Evolutionary conservation across 1,140 invertebrate species (phyloP).

Genomic region (Habropoda laboriosa): DNA sequence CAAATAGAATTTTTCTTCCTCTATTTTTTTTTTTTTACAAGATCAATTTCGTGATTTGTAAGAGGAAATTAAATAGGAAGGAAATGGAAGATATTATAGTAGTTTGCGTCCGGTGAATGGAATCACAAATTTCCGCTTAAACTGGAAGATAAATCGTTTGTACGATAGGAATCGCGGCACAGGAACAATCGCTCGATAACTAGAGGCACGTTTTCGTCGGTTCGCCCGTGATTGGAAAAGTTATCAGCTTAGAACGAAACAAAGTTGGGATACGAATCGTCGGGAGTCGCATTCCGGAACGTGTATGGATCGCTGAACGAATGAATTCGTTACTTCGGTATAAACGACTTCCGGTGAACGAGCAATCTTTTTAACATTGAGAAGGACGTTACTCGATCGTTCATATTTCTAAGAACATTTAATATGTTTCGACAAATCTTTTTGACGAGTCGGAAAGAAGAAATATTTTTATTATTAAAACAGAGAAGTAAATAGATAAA

Average conservation of each 20-base stretch:
- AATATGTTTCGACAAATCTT: too few species aligned
- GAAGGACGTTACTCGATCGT: too few species aligned
- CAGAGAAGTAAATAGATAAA: too few species aligned
- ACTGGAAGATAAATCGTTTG: not conserved
- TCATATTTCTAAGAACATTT: too few species aligned
- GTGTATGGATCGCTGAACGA: not conserved
- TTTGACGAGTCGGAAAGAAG: too few species aligned
- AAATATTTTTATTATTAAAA: too few species aligned
- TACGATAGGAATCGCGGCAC: not conserved
- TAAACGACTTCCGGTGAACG: too few species aligned
- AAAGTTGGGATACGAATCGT: not conserved
- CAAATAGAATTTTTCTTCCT: too few species aligned
- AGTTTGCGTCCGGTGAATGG: not conserved
- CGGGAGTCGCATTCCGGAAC: not conserved
- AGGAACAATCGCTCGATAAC: not conserved
- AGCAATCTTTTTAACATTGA: not conserved
- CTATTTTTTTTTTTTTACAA: too few species aligned
- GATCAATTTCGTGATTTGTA: too few species aligned
- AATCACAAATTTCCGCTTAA: not conserved
- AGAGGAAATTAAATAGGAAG: too few species aligned
- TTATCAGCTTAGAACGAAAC: not conserved
- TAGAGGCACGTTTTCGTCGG: not conserved
- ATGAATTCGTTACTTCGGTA: not conserved
- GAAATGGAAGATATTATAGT: not conserved
- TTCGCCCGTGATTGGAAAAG: not conserved